Conservation (phyloP, 2,888 invertebrate genomes). For the Mythimna ferrago region DNA sequence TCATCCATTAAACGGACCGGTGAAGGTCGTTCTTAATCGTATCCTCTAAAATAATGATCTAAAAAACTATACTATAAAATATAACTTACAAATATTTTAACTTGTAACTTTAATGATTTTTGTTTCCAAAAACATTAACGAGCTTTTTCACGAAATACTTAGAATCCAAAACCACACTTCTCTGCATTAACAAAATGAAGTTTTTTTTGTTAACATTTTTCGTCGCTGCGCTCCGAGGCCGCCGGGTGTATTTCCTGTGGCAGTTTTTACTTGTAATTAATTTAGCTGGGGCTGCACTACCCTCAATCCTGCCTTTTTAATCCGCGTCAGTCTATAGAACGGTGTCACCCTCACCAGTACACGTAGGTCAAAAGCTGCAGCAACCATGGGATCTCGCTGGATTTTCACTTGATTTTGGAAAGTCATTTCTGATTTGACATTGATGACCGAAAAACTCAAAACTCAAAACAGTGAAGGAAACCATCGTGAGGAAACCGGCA, state of each 20-base stretch:
- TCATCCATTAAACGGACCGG: too few relatives aligned
- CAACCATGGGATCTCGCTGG: not conserved
- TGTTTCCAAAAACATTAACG: too few relatives aligned
- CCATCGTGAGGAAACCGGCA: too few relatives aligned
- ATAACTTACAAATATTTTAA: too few relatives aligned
- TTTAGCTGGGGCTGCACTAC: conserved; percentile 3
- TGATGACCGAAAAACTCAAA: too few relatives aligned
- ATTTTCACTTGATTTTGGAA: not conserved
- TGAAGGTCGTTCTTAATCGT: too few relatives aligned
- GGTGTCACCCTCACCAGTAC: conserved; percentile 17
- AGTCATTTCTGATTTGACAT: not conserved
- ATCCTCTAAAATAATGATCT: too few relatives aligned
- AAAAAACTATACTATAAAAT: too few relatives aligned
- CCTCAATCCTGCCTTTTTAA: conserved; percentile 3
- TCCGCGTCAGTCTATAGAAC: conserved; percentile 9
- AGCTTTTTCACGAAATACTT: too few relatives aligned
- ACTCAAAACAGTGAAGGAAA: too few relatives aligned
- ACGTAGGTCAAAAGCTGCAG: not conserved
- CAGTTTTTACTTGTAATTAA: conserved; percentile 19
- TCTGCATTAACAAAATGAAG: not conserved
- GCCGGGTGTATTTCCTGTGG: conserved; percentile 1
- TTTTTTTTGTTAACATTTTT: not conserved
- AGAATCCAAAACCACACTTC: not conserved
- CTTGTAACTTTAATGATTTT: too few relatives aligned
- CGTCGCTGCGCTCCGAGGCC: not conserved